Base-by-base conservation (phyloP, 2,797 vertebrate species). In the Sebastes cheni region DNA sequence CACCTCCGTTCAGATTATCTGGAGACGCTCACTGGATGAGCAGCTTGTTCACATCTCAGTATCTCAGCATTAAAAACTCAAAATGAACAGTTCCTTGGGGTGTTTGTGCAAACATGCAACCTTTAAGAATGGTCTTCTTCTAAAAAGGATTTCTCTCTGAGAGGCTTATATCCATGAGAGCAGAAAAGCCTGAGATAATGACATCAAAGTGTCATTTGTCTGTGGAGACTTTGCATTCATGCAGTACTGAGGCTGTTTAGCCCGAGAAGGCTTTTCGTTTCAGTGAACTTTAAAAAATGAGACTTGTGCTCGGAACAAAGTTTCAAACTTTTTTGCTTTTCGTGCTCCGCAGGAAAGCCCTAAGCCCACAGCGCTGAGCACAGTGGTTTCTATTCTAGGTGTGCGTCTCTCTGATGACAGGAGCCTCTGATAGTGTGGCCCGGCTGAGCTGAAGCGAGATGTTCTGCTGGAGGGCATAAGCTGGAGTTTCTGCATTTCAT, bases 111-210 rank as follows among this genome's bases (percentile, higher is more conserved):
- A 68, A 73, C 61, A 58, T 76, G 42, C 42, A 46, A 46, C 42
- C 42, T 46, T 46, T 46, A 46, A 46, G 27, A 62, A 61, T 7
- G 1, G 10, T 23, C 16, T 11, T 20, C 39, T 8, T 50, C 58
- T 32, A 25, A 22, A 67, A 71, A 34, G 10, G 23, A 65, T 20
- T 67, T 23, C 39, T n/a, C 20, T n/a, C 18, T 8, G 9, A 70
- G 30, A 61, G 32, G 67, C 62, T 82, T 75, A 27, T 25, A 5
- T 68, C 72, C 55, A 76, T 67, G n/a, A 79, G 60, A 79, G 70
- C 58, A 67, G 59, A 69, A 68, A 79, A 84, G 39, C 75, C 71
- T 9, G 62, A 78, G 70, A 85, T 79, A 64, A 85, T 85, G 72
- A 73, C 76, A 78, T 86, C 70, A 85, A 81, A 81, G 70, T 66